Evolutionary conservation across 2,113 vertebrate species (phyloP), one percentile per base, ranked within the genome.

Genomic region (Labeo rohita): DNA sequence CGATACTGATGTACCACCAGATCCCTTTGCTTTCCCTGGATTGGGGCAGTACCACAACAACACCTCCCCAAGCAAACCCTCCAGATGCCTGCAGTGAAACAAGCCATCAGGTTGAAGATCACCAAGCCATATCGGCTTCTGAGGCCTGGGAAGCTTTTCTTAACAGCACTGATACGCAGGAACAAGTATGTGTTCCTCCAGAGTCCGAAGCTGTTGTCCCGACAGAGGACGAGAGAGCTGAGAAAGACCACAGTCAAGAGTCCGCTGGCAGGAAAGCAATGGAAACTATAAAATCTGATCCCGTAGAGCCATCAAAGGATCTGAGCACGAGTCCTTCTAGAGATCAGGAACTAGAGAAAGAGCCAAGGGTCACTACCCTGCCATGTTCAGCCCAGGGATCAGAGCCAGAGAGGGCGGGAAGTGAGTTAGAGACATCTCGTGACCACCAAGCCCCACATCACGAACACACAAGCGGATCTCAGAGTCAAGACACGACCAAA

Each of bases 21-120:
- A 94, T 94, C 83, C 93, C 94, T 56, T 90, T 94, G 84, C 88
- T 91, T 15, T 87, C 90, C 0, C 81, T 93, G 87, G 92, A 94
- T 82, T 94, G 92, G 91, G 91, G 88, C 73, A 87, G 43, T 65
- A 87, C 92, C n/a, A 87, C 82, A 61, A 36, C 61, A 11, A 86
- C 80, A 66, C 45, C 45, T 2, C 13, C 49, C 10, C 11, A 47
- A 52, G 9, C 50, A 70, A 18, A 52, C 9, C 39, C 23, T 70
- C 12, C 6, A 9, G 11, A 86, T 59, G 11, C 76, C 18, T 34
- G 52, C 47, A 47, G 9, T 50, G 23, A 34, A 61, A 72, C 43
- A 47, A 72, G 11, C 39, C 39, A 47, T 34, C 4, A 12, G 73
- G 54, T 21, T 77, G 74, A 59, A 16, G 66, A 80, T 16, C 81